Percentiles rank a stretch among this genome's conserved stretches.
Conservation (phyloP, 2,888 invertebrate genomes). For the Aromia moschata region DNA sequence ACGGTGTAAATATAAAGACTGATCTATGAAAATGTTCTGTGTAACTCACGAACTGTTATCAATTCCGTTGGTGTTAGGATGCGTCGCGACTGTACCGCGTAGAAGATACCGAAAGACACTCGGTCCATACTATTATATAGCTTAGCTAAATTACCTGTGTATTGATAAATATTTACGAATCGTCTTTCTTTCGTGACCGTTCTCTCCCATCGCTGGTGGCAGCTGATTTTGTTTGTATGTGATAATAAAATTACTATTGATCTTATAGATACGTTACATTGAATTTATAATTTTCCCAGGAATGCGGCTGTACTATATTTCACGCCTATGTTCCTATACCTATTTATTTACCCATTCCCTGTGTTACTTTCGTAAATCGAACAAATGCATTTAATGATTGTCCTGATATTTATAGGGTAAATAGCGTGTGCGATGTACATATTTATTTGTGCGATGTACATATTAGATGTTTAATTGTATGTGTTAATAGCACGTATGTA, state of each 20-base stretch:
- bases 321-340: conserved; percentile 41
- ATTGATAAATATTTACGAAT: conserved; percentile 14
- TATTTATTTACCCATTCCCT: conserved; percentile 32
- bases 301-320: conserved; percentile 31
- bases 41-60: conserved; percentile 26
- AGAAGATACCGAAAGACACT: conserved; percentile 10
- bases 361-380: conserved; percentile 34
- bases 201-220: conserved; percentile 38
- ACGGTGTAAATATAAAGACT: conserved; percentile 46
- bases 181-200: conserved; percentile 33
- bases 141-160: conserved; percentile 16
- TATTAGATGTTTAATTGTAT: conserved; percentile 54
- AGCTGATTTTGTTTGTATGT: conserved; percentile 50
- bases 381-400: conserved; percentile 48
- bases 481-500: conserved; percentile 56
- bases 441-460: conserved; percentile 56
- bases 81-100: conserved; percentile 12
- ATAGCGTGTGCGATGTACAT: conserved; percentile 52
- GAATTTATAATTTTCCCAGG: conserved; percentile 37
- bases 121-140: background rate
- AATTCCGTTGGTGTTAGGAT: conserved; percentile 17
- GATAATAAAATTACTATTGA: conserved; percentile 40
- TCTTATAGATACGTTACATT: conserved; percentile 21
- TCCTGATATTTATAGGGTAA: conserved; percentile 27
- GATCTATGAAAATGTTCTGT: conserved; percentile 38